phyloP scores from a whole-genome alignment of 2,797 vertebrate species.

The Fratercula arctica region DNA sequence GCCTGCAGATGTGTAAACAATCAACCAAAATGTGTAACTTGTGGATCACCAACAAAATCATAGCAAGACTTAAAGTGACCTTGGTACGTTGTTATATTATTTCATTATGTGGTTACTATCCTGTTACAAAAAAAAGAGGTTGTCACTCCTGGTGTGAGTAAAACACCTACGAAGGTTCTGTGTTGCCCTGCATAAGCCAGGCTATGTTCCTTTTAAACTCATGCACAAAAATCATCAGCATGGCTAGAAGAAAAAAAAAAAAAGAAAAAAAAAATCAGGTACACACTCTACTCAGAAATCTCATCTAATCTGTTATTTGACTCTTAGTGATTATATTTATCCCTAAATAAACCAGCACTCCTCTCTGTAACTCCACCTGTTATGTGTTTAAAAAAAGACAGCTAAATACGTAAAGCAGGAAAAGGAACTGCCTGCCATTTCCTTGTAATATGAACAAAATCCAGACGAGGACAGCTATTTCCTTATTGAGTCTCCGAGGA shows the following conservation, averaged over 20 bases:
- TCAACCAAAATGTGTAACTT: neutral
- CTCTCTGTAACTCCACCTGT: neutral
- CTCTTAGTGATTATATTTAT: neutral
- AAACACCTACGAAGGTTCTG: neutral
- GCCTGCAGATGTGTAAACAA: neutral
- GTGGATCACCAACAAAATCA: neutral
- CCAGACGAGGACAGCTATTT: slow-evolving; percentile 51
- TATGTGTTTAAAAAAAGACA: neutral
- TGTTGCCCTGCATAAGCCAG: neutral
- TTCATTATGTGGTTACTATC: neutral
- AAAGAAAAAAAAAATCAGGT: neutral
- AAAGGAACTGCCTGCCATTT: slow-evolving; percentile 51
- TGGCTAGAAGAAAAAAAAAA: neutral
- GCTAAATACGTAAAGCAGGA: slow-evolving; percentile 34
- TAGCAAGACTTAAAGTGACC: neutral
- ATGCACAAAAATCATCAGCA: neutral
- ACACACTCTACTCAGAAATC: neutral
- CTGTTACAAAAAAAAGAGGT: neutral
- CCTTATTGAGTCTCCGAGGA: slow-evolving; percentile 52
- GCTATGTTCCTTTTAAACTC: neutral
- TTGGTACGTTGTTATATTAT: neutral
- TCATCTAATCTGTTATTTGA: slow-evolving; percentile 2
- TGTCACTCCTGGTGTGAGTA: neutral
- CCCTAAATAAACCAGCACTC: neutral
- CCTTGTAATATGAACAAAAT: slow-evolving; percentile 45